Evolutionary conservation across 2,797 vertebrate genomes (phyloP), one percentile per base, ranked within the genome.

Genomic region (Agapornis canus): DNA sequence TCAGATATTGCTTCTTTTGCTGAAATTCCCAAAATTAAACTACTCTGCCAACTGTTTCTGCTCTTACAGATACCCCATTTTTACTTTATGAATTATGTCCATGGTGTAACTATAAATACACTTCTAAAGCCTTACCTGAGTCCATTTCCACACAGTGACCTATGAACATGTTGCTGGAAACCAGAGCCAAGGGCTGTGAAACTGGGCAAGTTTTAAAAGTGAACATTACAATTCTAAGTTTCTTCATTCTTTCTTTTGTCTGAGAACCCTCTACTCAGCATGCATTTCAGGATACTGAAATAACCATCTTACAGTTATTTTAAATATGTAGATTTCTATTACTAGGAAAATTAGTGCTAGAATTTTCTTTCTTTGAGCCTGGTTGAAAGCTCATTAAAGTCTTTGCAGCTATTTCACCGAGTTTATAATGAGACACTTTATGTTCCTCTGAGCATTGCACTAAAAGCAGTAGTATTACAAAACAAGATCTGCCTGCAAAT

Each of bases 131-230:
- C 56, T 90, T 45, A 48, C 69, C 45, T 78, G 57, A 83, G 42
- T 70, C 61, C 27, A 16, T 89, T 90, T 93, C 54, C 39, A 80
- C 65, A 56, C 22, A 16, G 42, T 89, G 66, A 82, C 77, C 76
- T 76, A 18, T 16, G 72, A 82, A 47, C 12, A 9, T 39, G 9
- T 43, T 86, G 59, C 65, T 93, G 40, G 72, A 93, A 90, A 48
- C 40, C 51, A 79, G 40, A 89, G 47, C 35, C 79, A 78, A 70
- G 61, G 40, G 47, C 80, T 90, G 39, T 65, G 82, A 94, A 94
- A 95, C 82, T 91, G 72, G 91, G 94, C 82, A 93, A 11, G 49
- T 76, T 79, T 42, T 72, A 76, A 78, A 86, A 94, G 27, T 47
- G 59, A 83, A 66, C 40, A 10, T 84, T 39, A 73, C 49, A 3